phyloP scores from a whole-genome alignment of 2,888 invertebrate genomes.

The Drosophila ezoana region DNA sequence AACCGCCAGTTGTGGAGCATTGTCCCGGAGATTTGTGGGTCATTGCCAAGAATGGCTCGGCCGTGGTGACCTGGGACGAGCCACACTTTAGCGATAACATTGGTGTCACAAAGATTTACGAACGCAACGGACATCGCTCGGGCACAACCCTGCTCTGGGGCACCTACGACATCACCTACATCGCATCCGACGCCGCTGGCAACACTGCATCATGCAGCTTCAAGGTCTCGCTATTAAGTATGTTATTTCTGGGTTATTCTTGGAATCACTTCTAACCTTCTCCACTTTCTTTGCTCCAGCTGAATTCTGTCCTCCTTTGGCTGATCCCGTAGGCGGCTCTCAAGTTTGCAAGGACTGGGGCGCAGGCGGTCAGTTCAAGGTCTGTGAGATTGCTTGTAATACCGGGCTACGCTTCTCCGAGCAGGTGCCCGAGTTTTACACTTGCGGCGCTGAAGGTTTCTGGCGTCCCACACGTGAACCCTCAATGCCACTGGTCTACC shows the following conservation, averaged over 20 bases:
- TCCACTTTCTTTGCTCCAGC: slow-evolving; percentile 85
- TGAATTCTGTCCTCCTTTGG: slow-evolving; percentile 95
- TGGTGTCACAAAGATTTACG: slow-evolving; percentile 91
- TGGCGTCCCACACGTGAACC: slow-evolving; percentile 96
- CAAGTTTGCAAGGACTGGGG: slow-evolving; percentile 98
- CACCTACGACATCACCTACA: slow-evolving; percentile 95
- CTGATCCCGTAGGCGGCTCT: slow-evolving; percentile 95
- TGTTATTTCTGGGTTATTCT: fast-evolving
- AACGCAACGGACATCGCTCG: slow-evolving; percentile 93
- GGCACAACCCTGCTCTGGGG: slow-evolving; percentile 96
- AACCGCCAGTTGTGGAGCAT: slow-evolving; percentile 93
- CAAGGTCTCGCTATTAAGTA: slow-evolving; percentile 95
- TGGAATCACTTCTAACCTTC: neutral
- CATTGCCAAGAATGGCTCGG: slow-evolving; percentile 95
- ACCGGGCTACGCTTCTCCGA: slow-evolving; percentile 95
- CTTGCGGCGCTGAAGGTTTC: slow-evolving; percentile 98
- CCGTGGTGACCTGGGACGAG: slow-evolving; percentile 96
- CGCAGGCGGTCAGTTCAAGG: slow-evolving; percentile 96
- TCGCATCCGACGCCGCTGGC: slow-evolving; percentile 96
- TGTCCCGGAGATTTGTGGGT: slow-evolving; percentile 98
- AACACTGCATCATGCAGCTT: slow-evolving; percentile 96
- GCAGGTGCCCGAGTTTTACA: slow-evolving; percentile 97
- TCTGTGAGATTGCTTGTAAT: slow-evolving; percentile 96
- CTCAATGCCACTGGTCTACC: slow-evolving; percentile 92
- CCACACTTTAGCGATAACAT: slow-evolving; percentile 96